Base-by-base conservation (phyloP, 2,113 vertebrate genomes). In the Phylloscopus whistleri region DNA sequence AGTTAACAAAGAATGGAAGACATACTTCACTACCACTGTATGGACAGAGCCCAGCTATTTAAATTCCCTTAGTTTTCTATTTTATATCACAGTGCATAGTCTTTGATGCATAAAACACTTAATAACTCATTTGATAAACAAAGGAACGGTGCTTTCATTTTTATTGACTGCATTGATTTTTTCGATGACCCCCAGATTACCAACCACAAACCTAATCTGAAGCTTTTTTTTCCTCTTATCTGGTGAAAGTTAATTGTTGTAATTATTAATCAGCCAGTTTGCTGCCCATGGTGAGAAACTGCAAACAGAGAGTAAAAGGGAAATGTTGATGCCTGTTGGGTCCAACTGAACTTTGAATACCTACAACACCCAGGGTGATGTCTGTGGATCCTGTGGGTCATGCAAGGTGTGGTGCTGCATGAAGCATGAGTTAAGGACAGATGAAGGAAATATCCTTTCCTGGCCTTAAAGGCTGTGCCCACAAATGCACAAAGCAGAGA, bases 311-410 rank as follows among this genome's bases (percentile, higher is more conserved):
- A 63, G 26, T 16, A 52, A 51, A 63, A 70, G 17, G 22, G n/a
- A 68, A 89, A 52, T 63, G 30, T 0, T 70, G 80, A 64, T 6
- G 11, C 26, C 52, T 86, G 55, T n/a, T 77, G 56, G 39, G 55
- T 69, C 35, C 60, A 76, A 33, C 22, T 77, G 84, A 87, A 81
- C 49, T 78, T 81, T 5, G 6, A n/a, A 8, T 72, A 28, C 46
- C 66, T 79, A 7, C 49, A 79, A 8, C 2, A 52, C 12, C 20
- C 1, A 1, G 13, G 51, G 33, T 0, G 0, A 44, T 22, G 51
- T 10, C 28, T 72, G 16, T 37, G 74, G 41, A 37, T 62, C 56
- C 56, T 44, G 62, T 21, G 55, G 70, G n/a, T 69, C 55, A 31
- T 9, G 11, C 0, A 19, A 87, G 37, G 24, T 18, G 10, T 41